phyloP scores from a whole-genome alignment of 2,113 vertebrate genomes.

The Tetrao urogallus region DNA sequence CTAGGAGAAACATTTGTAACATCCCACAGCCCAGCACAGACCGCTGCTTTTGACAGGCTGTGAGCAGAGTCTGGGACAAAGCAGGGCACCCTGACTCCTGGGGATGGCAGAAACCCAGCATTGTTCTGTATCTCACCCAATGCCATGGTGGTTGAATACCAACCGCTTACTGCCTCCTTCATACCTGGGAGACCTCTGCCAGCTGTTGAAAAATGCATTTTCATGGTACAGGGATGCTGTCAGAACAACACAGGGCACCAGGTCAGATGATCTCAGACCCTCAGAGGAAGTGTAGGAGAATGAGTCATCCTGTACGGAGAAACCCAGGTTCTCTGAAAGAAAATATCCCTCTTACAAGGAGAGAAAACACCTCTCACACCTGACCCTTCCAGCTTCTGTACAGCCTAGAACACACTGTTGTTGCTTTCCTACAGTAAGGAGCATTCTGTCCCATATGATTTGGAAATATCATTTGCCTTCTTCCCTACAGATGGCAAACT shows the following conservation, averaged over 20 bases:
- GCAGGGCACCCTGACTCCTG: not conserved
- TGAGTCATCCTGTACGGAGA: accelerated
- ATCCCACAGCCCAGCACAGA: not conserved
- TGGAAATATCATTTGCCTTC: slow-evolving; percentile 18
- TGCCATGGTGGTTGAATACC: not conserved
- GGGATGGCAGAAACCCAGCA: not conserved
- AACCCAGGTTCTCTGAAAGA: not conserved
- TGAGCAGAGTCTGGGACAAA: not conserved
- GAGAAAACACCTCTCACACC: not conserved
- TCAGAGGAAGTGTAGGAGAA: not conserved
- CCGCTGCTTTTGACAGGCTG: not conserved
- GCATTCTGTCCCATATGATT: not conserved
- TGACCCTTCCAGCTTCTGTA: not conserved
- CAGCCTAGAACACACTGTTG: not conserved
- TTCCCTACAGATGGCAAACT: slow-evolving; percentile 35
- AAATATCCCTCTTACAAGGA: not conserved
- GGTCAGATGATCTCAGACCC: not conserved
- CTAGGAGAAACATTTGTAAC: not conserved
- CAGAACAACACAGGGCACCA: accelerated
- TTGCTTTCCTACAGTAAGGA: not conserved
- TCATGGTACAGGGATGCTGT: not conserved
- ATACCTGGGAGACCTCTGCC: not conserved
- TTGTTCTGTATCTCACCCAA: not conserved
- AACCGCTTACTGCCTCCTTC: not conserved
- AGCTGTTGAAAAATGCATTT: not conserved